Conservation (phyloP, 2,888 invertebrate species). For the Clanis bilineata region DNA sequence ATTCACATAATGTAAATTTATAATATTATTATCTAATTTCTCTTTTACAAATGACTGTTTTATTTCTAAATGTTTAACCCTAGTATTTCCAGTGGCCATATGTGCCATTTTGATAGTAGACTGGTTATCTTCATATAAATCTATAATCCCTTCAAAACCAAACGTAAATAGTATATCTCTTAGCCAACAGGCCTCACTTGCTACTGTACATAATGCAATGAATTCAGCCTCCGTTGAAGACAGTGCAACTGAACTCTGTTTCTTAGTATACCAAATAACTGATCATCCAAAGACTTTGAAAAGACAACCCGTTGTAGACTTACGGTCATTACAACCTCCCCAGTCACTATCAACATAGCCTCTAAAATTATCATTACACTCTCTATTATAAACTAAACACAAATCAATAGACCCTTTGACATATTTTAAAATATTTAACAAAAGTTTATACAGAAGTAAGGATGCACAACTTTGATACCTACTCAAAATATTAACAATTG, state of each 20-base stretch:
- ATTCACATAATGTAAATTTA: too few relatives aligned
- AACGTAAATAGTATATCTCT: background rate
- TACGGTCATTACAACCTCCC: conserved; percentile 18
- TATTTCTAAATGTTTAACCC: conserved; percentile 14
- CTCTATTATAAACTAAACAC: too few relatives aligned
- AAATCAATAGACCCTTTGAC: too few relatives aligned
- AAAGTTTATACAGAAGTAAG: too few relatives aligned
- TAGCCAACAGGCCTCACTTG: conserved; percentile 22
- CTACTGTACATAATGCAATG: conserved; percentile 19
- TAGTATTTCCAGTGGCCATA: conserved; percentile 9
- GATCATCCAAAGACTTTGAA: conserved; percentile 19
- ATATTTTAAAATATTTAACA: too few relatives aligned
- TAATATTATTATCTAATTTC: too few relatives aligned
- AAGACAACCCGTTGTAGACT: conserved; percentile 17
- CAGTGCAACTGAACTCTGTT: conserved; percentile 20
- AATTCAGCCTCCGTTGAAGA: conserved; percentile 24
- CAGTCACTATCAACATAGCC: conserved; percentile 17
- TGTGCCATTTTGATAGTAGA: conserved; percentile 20
- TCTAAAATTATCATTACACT: background rate
- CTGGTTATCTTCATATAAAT: conserved; percentile 19
- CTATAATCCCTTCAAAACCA: background rate
- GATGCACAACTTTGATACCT: too few relatives aligned
- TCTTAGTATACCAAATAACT: conserved; percentile 20
- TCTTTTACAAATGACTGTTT: too few relatives aligned
- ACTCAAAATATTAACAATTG: too few relatives aligned